Percentiles rank a stretch among this genome's conserved stretches.
Conservation (phyloP, 2,888 invertebrate genomes). For the Himalopsyche kuldschensis region DNA sequence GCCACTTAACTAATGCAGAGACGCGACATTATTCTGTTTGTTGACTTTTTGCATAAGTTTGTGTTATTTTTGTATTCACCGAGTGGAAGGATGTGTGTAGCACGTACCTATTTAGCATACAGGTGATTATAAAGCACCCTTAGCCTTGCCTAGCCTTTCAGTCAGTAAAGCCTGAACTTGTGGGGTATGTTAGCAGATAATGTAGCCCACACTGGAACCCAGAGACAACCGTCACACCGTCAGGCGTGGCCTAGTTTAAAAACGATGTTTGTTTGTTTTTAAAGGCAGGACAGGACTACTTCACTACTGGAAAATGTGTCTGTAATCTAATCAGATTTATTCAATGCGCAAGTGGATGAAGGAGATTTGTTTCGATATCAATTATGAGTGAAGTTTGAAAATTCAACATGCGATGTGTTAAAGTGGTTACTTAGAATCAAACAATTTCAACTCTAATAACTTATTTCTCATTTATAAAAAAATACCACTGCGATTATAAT, state of each 20-base stretch:
- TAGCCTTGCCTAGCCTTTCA: not conserved
- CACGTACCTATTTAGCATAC: not conserved
- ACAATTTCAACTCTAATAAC: too few species aligned
- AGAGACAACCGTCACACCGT: not conserved
- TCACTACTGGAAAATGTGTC: not conserved
- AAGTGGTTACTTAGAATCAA: too few species aligned
- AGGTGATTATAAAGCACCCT: constrained; percentile 2
- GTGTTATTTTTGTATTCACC: not conserved
- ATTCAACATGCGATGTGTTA: too few species aligned
- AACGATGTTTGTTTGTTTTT: not conserved
- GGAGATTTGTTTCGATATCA: too few species aligned
- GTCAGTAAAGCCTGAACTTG: not conserved
- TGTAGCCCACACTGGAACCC: not conserved
- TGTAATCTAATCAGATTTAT: too few species aligned
- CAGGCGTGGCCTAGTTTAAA: not conserved
- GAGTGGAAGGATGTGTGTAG: not conserved
- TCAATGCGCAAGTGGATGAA: too few species aligned
- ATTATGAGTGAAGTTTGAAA: too few species aligned
- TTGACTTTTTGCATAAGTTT: not conserved
- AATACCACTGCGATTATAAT: too few species aligned
- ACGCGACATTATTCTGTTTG: not conserved
- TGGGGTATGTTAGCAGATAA: not conserved
- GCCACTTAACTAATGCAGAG: not conserved
- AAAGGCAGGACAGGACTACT: not conserved
- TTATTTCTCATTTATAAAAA: too few species aligned